Evolutionary conservation across 1,140 invertebrate genomes (phyloP), one percentile per base, ranked within the genome.

Genomic region (Dendroctonus valens): DNA sequence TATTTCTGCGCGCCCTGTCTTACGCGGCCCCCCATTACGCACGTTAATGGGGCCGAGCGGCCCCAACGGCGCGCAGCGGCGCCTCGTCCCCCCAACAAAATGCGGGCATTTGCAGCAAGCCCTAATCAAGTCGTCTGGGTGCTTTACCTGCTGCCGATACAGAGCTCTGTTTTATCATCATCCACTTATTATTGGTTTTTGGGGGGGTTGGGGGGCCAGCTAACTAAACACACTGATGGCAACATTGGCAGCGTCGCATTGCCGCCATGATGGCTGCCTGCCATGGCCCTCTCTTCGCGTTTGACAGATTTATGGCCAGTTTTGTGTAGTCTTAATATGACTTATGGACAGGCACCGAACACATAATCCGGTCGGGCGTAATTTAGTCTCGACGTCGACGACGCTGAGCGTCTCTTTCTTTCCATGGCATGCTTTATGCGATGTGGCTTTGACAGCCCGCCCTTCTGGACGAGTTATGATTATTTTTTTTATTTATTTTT

Each of bases 251-350:
- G 15, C 12, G 41, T n/a, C 26, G 39, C 40, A n/a, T 5, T 41
- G 15, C 54, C 49, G 42, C 52, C 63, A 69, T 73, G 70, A 74
- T 75, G 74, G 75, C 73, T 76, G 74, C 69, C 72, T 67, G 66
- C 71, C 53, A 66, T 65, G 53, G 69, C 74, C 76, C 73, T 73
- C 72, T 73, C 65, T 26, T 26, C 70, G 71, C 70, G 63, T 77
- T 76, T 77, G 77, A 78, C 77, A 78, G 76, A 78, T 78, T 78
- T 78, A 78, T 78, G 77, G 75, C 77, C 66, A 76, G 73, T 78
- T 77, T 77, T 78, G 75, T 77, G 73, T 77, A 77, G 77, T 78
- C 77, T 78, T 78, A 78, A 78, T 78, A 78, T 78, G 77, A 78
- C 76, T 78, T 78, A 78, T 78, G 77, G 76, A 77, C 76, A 78